phyloP scores from a whole-genome alignment of 2,888 invertebrate species.

The Drosophila parthenogenetica region DNA sequence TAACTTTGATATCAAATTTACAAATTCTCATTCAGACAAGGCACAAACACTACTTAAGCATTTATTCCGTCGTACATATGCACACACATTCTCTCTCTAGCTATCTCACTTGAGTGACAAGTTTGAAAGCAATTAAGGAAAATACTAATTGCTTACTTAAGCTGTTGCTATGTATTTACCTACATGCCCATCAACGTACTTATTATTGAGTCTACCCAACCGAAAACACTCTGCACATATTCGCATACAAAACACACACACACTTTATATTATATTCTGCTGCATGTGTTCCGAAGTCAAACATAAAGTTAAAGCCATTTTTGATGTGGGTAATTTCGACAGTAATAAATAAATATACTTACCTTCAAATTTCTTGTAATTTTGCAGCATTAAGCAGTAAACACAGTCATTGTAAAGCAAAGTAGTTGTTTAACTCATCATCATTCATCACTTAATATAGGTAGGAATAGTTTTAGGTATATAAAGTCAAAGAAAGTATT shows the following conservation, averaged over 20 bases:
- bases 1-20: constrained; percentile 66
- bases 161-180: constrained; percentile 13
- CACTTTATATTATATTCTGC: not conserved
- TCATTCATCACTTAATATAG: too few relatives aligned
- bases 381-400: not conserved
- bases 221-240: not conserved
- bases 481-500: too few relatives aligned
- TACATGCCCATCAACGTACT: constrained; percentile 2
- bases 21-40: constrained; percentile 44
- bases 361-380: not conserved
- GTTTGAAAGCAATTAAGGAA: constrained; percentile 59
- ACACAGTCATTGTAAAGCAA: not conserved
- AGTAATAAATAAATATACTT: not conserved
- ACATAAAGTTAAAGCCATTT: constrained; percentile 15
- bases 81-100: not conserved
- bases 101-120: constrained; percentile 30
- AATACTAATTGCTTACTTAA: constrained; percentile 58
- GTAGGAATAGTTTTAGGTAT: too few relatives aligned
- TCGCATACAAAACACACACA: not conserved
- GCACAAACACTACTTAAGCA: constrained; percentile 43
- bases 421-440: not conserved
- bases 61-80: constrained; percentile 15
- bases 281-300: not conserved
- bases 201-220: constrained; percentile 15
- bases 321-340: constrained; percentile 16